Base-by-base conservation (phyloP, 1,140 invertebrate species). In the Hesperophylax magnus region DNA sequence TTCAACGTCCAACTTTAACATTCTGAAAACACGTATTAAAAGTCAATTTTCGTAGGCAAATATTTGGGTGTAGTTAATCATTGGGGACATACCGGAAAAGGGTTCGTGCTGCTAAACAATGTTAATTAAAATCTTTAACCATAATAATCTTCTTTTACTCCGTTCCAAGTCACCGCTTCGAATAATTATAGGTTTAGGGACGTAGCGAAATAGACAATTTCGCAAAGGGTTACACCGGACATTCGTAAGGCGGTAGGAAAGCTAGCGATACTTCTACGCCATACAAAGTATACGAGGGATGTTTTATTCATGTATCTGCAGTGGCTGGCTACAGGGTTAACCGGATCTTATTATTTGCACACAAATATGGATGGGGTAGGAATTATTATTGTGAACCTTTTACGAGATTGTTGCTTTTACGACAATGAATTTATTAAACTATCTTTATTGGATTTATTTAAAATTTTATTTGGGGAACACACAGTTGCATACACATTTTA, bases 221-320 rank as follows among this genome's bases (percentile, higher is more conserved):
- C 34, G 67, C 67, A 20, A 71, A 71, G 39, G 67, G 31, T 71
- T 71, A 0, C 34, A 11, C n/a, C 27, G 27, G 34, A 18, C 27
- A 52, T 71, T 71, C 31, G 39, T 47, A 18, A 47, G 67, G 67
- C 39, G 6, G 34, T 47, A 11, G 31, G 39, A 71, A 71, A 71
- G 34, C 15, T 71, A 14, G 2, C 67, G 27, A 18, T 18, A 6
- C 61, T 31, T 9, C 24, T 65, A 17, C 24, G 31, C 39, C 31
- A 15, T 71, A 24, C 27, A 8, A 15, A 65, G 15, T 65, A 7
- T 24, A 65, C 14, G 8, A 34, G 31, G 5, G 31, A 71, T 71
- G 67, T 71, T 71, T 71, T 71, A 71, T 71, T 71, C 67, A 71
- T 71, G 22, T 47, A 1, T 71, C 39, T 71, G 39, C 67, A 65